Conservation (phyloP, 2,113 vertebrate genomes). For the Cromileptes altivelis region DNA sequence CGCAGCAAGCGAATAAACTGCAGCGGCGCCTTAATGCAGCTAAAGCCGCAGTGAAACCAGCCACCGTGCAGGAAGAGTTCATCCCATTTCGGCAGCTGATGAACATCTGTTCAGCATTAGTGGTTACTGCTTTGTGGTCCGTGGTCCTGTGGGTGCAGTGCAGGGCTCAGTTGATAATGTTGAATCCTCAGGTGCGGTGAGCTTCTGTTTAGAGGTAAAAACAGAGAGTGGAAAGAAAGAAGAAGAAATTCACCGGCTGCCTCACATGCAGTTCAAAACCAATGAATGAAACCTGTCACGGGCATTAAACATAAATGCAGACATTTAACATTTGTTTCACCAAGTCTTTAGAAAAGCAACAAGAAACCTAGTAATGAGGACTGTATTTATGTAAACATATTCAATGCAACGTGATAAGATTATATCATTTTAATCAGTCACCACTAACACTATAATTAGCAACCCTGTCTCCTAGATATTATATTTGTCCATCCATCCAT, state of each 20-base stretch:
- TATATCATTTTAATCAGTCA: neutral
- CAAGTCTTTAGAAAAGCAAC: neutral
- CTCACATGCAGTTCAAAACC: neutral
- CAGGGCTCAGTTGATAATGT: constrained; percentile 53
- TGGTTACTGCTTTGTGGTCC: constrained; percentile 60
- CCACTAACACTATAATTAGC: neutral
- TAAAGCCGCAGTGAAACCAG: constrained; percentile 64
- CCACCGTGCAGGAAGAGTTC: constrained; percentile 54
- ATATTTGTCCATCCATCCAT: too few species aligned
- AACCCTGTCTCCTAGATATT: too few species aligned
- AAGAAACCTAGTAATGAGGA: too few species aligned
- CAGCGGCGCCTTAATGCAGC: constrained; percentile 57
- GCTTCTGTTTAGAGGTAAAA: constrained; percentile 29
- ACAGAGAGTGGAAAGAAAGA: neutral
- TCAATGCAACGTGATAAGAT: neutral
- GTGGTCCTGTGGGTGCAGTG: constrained; percentile 55
- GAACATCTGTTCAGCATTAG: constrained; percentile 81
- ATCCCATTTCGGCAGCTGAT: constrained; percentile 68
- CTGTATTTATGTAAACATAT: neutral
- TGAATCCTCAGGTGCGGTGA: constrained; percentile 63
- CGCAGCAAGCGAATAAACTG: constrained; percentile 41
- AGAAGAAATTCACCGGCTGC: constrained; percentile 32
- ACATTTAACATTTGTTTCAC: neutral
- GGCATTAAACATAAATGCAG: neutral
- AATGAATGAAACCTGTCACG: neutral